Conservation (phyloP, 2,888 invertebrate genomes). For the Zygothrica quintamaculata region DNA sequence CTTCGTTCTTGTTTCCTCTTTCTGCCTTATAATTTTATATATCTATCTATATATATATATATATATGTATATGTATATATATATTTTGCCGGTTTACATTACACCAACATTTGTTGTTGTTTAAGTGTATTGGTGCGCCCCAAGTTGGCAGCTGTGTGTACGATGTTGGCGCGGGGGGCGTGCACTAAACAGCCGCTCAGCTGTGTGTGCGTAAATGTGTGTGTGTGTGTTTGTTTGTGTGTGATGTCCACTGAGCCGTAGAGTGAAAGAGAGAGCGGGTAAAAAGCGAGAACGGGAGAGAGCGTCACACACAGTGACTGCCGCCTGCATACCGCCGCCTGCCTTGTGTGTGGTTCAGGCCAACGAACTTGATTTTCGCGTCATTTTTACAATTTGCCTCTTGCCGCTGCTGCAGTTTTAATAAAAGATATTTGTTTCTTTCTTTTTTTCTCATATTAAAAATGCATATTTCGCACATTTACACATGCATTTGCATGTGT, state of each 20-base stretch:
- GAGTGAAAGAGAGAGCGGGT: conserved; percentile 2
- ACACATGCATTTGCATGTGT: conserved; percentile 1
- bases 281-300: conserved; percentile 17
- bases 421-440: conserved; percentile 49
- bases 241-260: conserved; percentile 4
- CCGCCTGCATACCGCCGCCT: too few relatives aligned
- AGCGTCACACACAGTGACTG: not conserved
- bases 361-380: conserved; percentile 81
- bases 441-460: conserved; percentile 42
- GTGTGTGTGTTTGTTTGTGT: conserved; percentile 57
- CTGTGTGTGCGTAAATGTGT: conserved; percentile 74
- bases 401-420: conserved; percentile 22
- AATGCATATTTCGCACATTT: not conserved
- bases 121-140: conserved; percentile 46
- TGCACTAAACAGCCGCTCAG: conserved; percentile 54
- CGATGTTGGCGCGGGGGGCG: conserved; percentile 12
- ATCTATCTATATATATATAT: conserved; percentile 33
- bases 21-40: conserved; percentile 24
- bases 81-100: conserved; percentile 73
- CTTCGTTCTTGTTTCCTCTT: conserved; percentile 13
- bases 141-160: conserved; percentile 66
- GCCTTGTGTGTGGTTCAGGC: conserved; percentile 68
- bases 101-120: conserved; percentile 32
- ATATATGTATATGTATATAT: conserved; percentile 26
- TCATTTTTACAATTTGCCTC: conserved; percentile 46